Evolutionary conservation across 1,140 invertebrate species (phyloP).

Genomic region (Mya arenaria): DNA sequence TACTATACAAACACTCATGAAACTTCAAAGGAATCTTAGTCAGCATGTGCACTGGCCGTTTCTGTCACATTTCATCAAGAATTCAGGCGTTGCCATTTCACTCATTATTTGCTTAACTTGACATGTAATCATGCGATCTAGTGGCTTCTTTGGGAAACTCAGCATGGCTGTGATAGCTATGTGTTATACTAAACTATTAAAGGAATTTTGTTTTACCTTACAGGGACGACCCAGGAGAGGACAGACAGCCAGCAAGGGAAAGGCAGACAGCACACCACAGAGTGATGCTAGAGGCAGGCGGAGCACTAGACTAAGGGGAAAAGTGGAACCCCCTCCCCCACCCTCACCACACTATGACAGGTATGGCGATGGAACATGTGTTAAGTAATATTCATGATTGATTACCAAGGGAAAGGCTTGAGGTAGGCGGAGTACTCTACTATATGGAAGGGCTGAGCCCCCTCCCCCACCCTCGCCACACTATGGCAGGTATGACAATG

Average conservation of each 20-base stretch:
- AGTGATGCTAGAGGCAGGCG: not conserved
- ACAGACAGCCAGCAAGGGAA: not conserved
- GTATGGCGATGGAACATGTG: too few relatives aligned
- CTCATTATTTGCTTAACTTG: too few relatives aligned
- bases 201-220: not conserved
- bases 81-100: too few relatives aligned
- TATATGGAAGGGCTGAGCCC: not conserved
- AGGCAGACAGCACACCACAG: not conserved
- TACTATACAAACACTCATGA: too few relatives aligned
- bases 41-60: too few relatives aligned
- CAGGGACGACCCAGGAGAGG: not conserved
- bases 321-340: conserved; percentile 14
- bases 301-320: not conserved
- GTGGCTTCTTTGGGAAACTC: too few relatives aligned
- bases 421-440: not conserved
- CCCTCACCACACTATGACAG: conserved; percentile 34
- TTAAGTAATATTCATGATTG: too few relatives aligned
- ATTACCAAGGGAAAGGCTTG: not conserved
- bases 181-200: too few relatives aligned
- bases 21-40: too few relatives aligned
- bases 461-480: conserved; percentile 12
- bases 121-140: too few relatives aligned
- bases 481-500: conserved; percentile 40
- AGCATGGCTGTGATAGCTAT: too few relatives aligned
- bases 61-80: too few relatives aligned